phyloP scores from a whole-genome alignment of 2,113 vertebrate species.

The Clupea harengus region DNA sequence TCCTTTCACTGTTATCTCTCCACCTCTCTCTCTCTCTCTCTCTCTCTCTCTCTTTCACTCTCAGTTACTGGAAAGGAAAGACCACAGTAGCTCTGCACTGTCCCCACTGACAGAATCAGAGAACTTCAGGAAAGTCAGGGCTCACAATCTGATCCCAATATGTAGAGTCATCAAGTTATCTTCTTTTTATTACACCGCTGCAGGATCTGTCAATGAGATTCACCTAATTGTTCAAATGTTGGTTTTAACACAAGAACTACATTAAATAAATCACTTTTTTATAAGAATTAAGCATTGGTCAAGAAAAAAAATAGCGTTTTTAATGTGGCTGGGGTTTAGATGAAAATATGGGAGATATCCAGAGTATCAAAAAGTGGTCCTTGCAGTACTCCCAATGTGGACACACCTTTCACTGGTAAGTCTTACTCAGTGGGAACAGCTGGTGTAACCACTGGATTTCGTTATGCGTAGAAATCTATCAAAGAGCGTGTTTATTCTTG shows the following conservation, averaged over 20 bases:
- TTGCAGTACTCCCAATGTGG: not conserved
- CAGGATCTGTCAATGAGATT: not conserved
- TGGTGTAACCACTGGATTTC: not conserved
- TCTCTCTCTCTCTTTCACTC: not conserved
- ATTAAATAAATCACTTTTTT: too few species aligned
- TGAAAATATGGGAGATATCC: constrained; percentile 2
- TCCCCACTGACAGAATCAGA: constrained; percentile 37
- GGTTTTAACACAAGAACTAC: not conserved
- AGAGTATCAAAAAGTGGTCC: not conserved
- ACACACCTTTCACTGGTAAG: constrained; percentile 8
- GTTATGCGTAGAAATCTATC: constrained; percentile 5
- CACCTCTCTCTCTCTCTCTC: not conserved
- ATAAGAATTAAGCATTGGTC: not conserved
- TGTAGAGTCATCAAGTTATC: not conserved
- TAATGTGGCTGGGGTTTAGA: not conserved
- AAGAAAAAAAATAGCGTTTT: not conserved
- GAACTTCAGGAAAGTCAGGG: constrained; percentile 35
- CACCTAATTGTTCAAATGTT: not conserved
- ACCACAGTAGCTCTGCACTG: constrained; percentile 30
- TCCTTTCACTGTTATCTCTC: not conserved
- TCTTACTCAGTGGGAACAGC: constrained; percentile 13
- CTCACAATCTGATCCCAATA: not conserved
- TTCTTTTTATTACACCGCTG: not conserved
- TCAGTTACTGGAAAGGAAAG: constrained; percentile 11
- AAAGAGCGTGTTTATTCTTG: constrained; percentile 16